Evolutionary conservation across 2,113 vertebrate genomes (phyloP).

Genomic region (Sinocyclocheilus anshuiensis): DNA sequence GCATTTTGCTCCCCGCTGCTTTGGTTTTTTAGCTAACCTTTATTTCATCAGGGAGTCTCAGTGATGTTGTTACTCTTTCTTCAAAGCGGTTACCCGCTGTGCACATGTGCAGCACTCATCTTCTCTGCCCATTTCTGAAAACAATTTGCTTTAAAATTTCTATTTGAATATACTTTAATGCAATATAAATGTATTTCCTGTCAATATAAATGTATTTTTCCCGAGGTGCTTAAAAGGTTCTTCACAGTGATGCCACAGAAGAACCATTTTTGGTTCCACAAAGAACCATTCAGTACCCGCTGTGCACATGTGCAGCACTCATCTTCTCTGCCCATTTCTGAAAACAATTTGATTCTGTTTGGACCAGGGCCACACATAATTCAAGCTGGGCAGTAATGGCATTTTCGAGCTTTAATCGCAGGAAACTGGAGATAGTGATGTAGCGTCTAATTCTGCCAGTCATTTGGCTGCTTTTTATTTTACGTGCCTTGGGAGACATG

Average conservation of each 20-base stretch:
- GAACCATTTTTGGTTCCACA: too few species aligned
- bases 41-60: neutral
- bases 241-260: too few species aligned
- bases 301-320: constrained; percentile 2
- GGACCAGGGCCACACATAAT: constrained; percentile 6
- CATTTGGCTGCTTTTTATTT: constrained; percentile 15
- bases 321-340: constrained; percentile 22
- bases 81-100: neutral
- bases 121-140: constrained; percentile 23
- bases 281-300: too few species aligned
- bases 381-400: constrained; percentile 28
- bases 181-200: too few species aligned
- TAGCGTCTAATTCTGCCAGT: neutral
- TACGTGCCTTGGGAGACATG: neutral
- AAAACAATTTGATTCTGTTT: constrained; percentile 13
- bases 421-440: constrained; percentile 36
- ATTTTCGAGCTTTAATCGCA: constrained; percentile 25
- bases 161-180: too few species aligned
- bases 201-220: too few species aligned
- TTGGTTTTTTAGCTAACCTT: neutral
- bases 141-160: too few species aligned
- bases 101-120: neutral
- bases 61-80: neutral
- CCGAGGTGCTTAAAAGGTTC: too few species aligned
- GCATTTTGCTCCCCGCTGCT: too few species aligned